Base-by-base conservation (phyloP, 2,888 invertebrate genomes). In the Eulithis prunata region DNA sequence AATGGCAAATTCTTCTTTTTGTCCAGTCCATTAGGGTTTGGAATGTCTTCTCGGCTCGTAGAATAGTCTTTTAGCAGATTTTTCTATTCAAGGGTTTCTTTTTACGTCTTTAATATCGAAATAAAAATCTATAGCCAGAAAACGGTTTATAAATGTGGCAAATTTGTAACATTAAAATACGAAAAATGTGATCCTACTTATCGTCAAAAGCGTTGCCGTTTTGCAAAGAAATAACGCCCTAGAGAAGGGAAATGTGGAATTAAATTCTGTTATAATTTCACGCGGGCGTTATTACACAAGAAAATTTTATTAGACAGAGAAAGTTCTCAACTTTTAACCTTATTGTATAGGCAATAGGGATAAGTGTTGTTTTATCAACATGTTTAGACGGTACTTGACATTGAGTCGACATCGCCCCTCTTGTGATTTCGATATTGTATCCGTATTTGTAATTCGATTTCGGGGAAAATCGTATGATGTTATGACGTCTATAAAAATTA, bases 341-440 rank as follows among this genome's bases (percentile, higher is more conserved):
- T 70, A 61, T 66, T 49, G 55, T 57, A 28, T 38, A 14, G 53
- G 51, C 51, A 46, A 57, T 68, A 71, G 56, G 62, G 62, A 55
- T 28, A 32, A 55, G 43, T 52, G 21, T 45, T 32, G 51, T 62
- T 65, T 62, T 46, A 46, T 53, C 28, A 55, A 52, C 56, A 53
- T 53, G 53, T 64, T 59, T 52, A 63, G 51, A 69, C 45, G 53
- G 21, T 57, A 57, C 66, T 69, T 72, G 70, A 71, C 71, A 74
- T 70, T 74, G 72, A 72, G 69, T 67, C 66, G 71, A 71, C 71
- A 68, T 62, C 61, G 62, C 59, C 60, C 63, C 54, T 59, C 58
- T 74, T 72, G 73, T 72, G 77, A 75, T 72, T 71, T 72, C 68
- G 57, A 76, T 74, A 75, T 72, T 70, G 73, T 70, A 64, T 69